Conservation (phyloP, 1,140 invertebrate species). For the Cepaea nemoralis region DNA sequence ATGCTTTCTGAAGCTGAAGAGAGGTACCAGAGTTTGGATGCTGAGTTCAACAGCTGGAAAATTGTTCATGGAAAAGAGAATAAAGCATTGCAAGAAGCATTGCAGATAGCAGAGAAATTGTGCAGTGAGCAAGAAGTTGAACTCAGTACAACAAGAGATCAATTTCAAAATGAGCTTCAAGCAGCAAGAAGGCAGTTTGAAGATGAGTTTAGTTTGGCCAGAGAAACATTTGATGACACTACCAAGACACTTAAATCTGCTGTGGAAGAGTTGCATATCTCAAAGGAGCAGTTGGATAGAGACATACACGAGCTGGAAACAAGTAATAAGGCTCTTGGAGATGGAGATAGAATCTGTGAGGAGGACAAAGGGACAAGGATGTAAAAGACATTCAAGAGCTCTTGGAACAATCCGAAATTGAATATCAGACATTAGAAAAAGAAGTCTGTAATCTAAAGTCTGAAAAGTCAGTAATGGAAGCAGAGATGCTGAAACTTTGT, state of each 20-base stretch:
- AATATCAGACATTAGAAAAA: conserved; percentile 17
- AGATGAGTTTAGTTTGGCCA: not conserved
- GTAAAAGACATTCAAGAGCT: not conserved
- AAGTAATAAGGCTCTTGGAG: not conserved
- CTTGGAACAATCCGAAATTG: conserved; percentile 12
- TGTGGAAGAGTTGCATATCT: not conserved
- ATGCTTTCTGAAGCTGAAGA: conserved; percentile 27
- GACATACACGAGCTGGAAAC: not conserved
- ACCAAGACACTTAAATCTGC: no score
- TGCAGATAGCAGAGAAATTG: conserved; percentile 31
- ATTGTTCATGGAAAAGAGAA: conserved; percentile 26
- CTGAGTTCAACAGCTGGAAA: conserved; percentile 22
- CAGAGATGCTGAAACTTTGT: conserved; percentile 15
- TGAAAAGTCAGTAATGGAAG: conserved; percentile 5
- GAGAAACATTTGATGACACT: not conserved
- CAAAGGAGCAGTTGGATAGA: not conserved
- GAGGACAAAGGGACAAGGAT: conserved; percentile 20
- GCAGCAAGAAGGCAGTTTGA: not conserved
- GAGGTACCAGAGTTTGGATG: conserved; percentile 22
- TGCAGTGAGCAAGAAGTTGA: not conserved
- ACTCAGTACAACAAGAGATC: not conserved
- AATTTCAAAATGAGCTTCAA: not conserved
- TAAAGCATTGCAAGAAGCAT: conserved; percentile 22
- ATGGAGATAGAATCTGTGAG: not conserved
- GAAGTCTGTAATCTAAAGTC: not conserved